These are phyloP conservation scores for Hyphantria cunea DNA, from an alignment of 1,140 invertebrate species.

Conservation along the genomic window DNA sequence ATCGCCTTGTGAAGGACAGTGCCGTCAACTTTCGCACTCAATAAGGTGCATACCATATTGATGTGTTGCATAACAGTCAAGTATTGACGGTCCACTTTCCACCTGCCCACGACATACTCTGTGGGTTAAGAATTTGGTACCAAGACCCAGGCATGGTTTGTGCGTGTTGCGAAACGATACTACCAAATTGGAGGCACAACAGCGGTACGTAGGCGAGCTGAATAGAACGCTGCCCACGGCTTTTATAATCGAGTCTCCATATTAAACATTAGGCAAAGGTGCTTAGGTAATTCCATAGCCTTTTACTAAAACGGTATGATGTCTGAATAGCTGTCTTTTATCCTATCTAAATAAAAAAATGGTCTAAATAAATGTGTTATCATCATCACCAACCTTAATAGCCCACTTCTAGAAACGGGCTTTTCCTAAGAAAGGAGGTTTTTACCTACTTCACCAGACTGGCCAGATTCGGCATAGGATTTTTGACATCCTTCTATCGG, in stretches of 20 bases:
- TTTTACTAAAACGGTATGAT: constrained; percentile 10
- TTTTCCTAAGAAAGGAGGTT: too few species aligned
- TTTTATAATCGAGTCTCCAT: constrained; percentile 36
- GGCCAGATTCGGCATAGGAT: too few species aligned
- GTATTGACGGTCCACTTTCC: constrained; percentile 60
- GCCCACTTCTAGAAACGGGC: too few species aligned
- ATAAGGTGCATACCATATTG: constrained; percentile 63
- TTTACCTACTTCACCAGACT: too few species aligned
- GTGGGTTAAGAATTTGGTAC: constrained; percentile 60
- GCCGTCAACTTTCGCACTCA: constrained; percentile 52
- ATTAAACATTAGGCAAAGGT: constrained; percentile 27
- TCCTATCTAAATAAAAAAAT: constrained; percentile 1
- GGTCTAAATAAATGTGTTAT: too few species aligned
- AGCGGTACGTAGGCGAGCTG: constrained; percentile 44
- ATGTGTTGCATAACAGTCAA: constrained; percentile 57
- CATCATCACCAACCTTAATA: too few species aligned
- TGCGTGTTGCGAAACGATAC: constrained; percentile 51
- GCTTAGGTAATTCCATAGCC: constrained; percentile 21
- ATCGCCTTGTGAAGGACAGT: constrained; percentile 40
- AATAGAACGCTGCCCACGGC: constrained; percentile 41
- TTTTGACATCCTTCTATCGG: too few species aligned
- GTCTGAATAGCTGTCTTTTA: neutral
- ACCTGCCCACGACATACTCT: constrained; percentile 63
- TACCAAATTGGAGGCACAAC: constrained; percentile 32
- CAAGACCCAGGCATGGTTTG: constrained; percentile 38